These are phyloP conservation scores for Danio choprae DNA, from an alignment of 2,797 vertebrate genomes.

Conservation along the genomic window DNA sequence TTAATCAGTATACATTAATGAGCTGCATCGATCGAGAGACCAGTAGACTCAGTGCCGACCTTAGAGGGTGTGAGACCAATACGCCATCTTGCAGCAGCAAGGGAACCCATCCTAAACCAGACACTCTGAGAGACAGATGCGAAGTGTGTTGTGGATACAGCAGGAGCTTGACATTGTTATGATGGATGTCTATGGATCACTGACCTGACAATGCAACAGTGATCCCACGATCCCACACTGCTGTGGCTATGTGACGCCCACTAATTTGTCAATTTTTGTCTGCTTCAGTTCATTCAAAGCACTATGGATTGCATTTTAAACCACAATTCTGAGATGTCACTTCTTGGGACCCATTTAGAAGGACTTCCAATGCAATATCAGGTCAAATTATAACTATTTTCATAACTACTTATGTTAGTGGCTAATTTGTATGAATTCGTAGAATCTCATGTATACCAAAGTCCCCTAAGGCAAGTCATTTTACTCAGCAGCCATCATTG, in stretches of 20 bases:
- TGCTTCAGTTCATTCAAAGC: conserved; percentile 9
- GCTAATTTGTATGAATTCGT: too few species aligned
- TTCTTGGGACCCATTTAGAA: background rate
- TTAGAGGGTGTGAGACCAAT: conserved; percentile 45
- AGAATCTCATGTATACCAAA: too few species aligned
- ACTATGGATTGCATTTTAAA: background rate
- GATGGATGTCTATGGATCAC: conserved; percentile 35
- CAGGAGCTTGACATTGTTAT: conserved; percentile 28
- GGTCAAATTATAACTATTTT: too few species aligned
- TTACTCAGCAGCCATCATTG: too few species aligned
- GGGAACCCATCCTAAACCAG: conserved; percentile 19
- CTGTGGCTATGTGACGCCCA: conserved; percentile 9
- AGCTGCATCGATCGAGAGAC: conserved; percentile 69
- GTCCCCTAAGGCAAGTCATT: too few species aligned
- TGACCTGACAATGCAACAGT: conserved; percentile 43
- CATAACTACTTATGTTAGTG: too few species aligned
- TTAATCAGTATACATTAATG: conserved; percentile 77
- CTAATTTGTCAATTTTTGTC: conserved; percentile 20
- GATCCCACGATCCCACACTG: conserved; percentile 20
- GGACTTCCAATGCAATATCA: background rate
- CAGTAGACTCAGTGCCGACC: conserved; percentile 65
- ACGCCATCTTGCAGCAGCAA: conserved; percentile 27
- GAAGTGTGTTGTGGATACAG: conserved; percentile 14
- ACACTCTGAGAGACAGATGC: conserved; percentile 5
- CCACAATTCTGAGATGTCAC: background rate